phyloP scores from a whole-genome alignment of 2,113 vertebrate species.

The Cairina moschata region DNA sequence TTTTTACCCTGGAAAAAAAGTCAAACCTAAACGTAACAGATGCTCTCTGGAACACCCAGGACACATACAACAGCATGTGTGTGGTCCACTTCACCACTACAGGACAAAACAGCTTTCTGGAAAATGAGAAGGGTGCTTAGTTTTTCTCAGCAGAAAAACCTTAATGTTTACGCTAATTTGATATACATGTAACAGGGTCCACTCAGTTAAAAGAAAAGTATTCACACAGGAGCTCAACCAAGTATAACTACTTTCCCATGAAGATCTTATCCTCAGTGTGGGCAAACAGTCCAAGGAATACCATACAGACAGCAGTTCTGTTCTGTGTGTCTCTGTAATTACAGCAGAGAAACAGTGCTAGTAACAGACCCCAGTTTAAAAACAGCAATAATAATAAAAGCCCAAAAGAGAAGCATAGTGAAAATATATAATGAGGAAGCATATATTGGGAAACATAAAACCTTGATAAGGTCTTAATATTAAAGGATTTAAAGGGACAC shows the following conservation, averaged over 20 bases:
- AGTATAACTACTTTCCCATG: conserved; percentile 22
- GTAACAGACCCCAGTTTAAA: neutral
- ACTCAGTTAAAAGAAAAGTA: neutral
- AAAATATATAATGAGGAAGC: neutral
- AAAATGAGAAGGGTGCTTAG: neutral
- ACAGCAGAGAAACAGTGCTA: neutral
- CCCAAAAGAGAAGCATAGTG: neutral
- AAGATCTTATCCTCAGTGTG: conserved; percentile 23
- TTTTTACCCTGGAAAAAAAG: neutral
- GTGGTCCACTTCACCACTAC: neutral
- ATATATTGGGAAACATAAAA: neutral
- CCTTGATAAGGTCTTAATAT: neutral
- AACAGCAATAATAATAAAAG: neutral
- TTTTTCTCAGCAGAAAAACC: neutral
- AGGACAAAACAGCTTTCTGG: neutral
- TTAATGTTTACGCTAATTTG: conserved; percentile 38
- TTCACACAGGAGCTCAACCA: neutral
- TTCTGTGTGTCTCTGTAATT: neutral
- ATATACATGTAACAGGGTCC: neutral
- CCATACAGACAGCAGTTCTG: neutral
- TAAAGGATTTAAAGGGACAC: neutral
- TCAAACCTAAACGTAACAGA: neutral
- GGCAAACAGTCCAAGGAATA: neutral
- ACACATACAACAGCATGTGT: neutral
- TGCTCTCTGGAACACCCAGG: neutral